These are phyloP conservation scores for Chlorops oryzae DNA, from an alignment of 1,140 invertebrate genomes.

Conservation along the genomic window DNA sequence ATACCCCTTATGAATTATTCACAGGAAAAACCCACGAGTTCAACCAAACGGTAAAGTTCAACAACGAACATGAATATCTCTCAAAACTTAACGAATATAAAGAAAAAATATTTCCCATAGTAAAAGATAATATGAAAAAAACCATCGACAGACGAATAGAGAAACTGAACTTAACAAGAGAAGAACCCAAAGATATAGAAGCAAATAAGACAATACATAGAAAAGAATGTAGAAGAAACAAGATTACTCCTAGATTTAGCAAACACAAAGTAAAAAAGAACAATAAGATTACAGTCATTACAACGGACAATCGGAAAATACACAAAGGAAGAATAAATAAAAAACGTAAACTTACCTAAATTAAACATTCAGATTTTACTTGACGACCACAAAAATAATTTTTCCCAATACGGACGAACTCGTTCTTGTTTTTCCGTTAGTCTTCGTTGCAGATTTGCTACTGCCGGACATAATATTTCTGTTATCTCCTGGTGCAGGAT, in stretches of 20 bases:
- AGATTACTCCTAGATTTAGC: slow-evolving; percentile 4
- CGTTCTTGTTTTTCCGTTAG: no score
- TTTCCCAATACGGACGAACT: slow-evolving; percentile 6
- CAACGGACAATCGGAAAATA: no score
- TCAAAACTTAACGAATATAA: slow-evolving; percentile 11
- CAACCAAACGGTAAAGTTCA: slow-evolving; percentile 7
- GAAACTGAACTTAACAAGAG: no score
- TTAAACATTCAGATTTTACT: no score
- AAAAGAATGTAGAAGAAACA: slow-evolving; percentile 13
- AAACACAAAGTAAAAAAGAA: slow-evolving; percentile 1
- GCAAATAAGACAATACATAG: slow-evolving; percentile 1
- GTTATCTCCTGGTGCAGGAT: no score
- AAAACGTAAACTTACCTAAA: no score
- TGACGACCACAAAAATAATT: no score
- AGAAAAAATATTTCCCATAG: neutral
- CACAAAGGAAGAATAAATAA: no score
- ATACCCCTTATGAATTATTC: slow-evolving; percentile 7
- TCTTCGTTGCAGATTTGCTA: no score
- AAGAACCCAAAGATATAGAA: neutral
- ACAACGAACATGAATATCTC: slow-evolving; percentile 11
- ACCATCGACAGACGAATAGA: neutral
- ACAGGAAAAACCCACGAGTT: slow-evolving; percentile 10
- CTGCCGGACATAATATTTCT: no score
- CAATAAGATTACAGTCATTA: slow-evolving; percentile 1
- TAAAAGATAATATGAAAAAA: neutral